Percentiles rank a stretch among this genome's conserved stretches.
Conservation (phyloP, 2,888 invertebrate species). For the Ophioninae sp. region DNA sequence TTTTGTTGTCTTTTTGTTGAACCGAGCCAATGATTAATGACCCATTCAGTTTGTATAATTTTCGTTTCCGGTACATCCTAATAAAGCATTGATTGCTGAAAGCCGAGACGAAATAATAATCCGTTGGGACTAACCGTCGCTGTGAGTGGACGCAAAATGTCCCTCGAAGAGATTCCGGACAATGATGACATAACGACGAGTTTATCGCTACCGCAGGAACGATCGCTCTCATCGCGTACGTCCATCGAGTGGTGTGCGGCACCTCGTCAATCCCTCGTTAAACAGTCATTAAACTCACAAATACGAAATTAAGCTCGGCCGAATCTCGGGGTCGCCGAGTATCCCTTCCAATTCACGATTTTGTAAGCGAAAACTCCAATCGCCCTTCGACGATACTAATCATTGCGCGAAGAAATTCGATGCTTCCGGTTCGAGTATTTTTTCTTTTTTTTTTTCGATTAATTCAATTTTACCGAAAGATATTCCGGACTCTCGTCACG, state of each 20-base stretch:
- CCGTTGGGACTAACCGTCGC: constrained; percentile 64
- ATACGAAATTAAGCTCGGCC: constrained; percentile 26
- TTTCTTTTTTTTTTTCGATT: background rate
- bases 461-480: background rate
- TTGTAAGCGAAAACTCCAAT: background rate
- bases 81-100: constrained; percentile 10
- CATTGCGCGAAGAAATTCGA: background rate
- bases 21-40: background rate
- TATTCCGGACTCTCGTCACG: background rate
- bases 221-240: constrained; percentile 20
- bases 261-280: constrained; percentile 25
- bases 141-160: constrained; percentile 66
- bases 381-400: background rate
- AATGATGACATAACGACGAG: constrained; percentile 58
- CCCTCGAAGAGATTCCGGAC: constrained; percentile 68
- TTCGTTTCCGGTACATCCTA: background rate
- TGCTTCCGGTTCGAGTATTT: background rate
- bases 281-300: constrained; percentile 40
- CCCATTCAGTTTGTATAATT: background rate
- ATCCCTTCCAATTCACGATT: constrained; percentile 14
- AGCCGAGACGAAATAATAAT: constrained; percentile 17
- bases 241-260: constrained; percentile 30
- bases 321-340: background rate
- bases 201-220: constrained; percentile 21
- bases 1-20: background rate